Conservation (phyloP, 2,888 invertebrate genomes). For the Thera obeliscata region DNA sequence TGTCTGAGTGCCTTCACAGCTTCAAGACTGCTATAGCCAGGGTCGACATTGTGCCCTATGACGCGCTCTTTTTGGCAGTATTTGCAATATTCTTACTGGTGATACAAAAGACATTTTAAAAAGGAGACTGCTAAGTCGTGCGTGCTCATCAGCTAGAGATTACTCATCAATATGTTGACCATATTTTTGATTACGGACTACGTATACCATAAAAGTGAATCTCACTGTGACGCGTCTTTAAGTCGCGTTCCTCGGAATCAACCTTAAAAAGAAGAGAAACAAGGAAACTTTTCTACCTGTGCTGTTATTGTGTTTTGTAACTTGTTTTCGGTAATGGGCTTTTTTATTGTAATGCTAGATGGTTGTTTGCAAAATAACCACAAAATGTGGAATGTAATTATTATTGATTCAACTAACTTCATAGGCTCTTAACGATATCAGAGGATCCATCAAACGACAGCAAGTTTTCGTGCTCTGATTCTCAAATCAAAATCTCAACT, state of each 20-base stretch:
- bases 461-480: too few relatives aligned
- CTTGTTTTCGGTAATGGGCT: slow-evolving; percentile 1
- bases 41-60: too few relatives aligned
- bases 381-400: neutral
- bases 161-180: neutral
- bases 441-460: too few relatives aligned
- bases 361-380: neutral
- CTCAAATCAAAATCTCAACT: too few relatives aligned
- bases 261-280: neutral
- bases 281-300: neutral
- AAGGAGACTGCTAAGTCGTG: too few relatives aligned
- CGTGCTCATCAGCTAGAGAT: too few relatives aligned
- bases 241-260: neutral
- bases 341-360: neutral
- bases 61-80: too few relatives aligned
- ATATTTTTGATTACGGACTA: neutral
- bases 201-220: too few relatives aligned
- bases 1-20: neutral
- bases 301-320: neutral
- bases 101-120: too few relatives aligned
- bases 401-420: too few relatives aligned
- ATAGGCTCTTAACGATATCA: too few relatives aligned
- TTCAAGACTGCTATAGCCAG: neutral
- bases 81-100: too few relatives aligned
- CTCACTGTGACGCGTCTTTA: neutral